phyloP scores from a whole-genome alignment of 2,113 vertebrate genomes.

The Pseudorhombus dupliciocellatus region DNA sequence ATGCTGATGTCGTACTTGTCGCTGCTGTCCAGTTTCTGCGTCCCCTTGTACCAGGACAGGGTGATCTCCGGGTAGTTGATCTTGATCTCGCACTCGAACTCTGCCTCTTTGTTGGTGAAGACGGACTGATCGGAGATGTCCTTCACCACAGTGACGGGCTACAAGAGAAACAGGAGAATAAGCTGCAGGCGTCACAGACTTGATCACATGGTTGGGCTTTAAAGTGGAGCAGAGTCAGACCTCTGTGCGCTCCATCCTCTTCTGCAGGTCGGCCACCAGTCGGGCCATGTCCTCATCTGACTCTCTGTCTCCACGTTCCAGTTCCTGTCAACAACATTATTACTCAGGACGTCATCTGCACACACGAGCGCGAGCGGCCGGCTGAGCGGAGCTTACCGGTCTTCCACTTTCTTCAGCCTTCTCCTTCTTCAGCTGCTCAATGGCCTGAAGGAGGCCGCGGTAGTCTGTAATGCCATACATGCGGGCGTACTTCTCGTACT shows the following conservation, averaged over 20 bases:
- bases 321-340: constrained; percentile 81
- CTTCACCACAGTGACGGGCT: constrained; percentile 93
- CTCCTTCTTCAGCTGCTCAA: constrained; percentile 92
- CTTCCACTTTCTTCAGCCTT: constrained; percentile 89
- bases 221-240: constrained; percentile 81
- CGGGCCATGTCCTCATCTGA: constrained; percentile 92
- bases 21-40: constrained; percentile 89
- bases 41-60: constrained; percentile 98
- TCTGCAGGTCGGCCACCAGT: constrained; percentile 96
- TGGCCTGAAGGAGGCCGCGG: constrained; percentile 95
- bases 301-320: constrained; percentile 88
- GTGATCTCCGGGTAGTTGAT: constrained; percentile 99
- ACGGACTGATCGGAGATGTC: constrained; percentile 91
- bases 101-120: constrained; percentile 86
- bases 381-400: constrained; percentile 75
- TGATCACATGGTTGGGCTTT: no score
- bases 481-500: constrained; percentile 98
- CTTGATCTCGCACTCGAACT: constrained; percentile 95
- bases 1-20: constrained; percentile 92
- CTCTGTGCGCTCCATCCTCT: constrained; percentile 94
- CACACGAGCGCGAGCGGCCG: neutral
- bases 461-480: constrained; percentile 99
- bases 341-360: neutral
- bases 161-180: constrained; percentile 7
- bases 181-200: neutral